phyloP scores from a whole-genome alignment of 2,113 vertebrate species.

The Telmatochromis sp. region DNA sequence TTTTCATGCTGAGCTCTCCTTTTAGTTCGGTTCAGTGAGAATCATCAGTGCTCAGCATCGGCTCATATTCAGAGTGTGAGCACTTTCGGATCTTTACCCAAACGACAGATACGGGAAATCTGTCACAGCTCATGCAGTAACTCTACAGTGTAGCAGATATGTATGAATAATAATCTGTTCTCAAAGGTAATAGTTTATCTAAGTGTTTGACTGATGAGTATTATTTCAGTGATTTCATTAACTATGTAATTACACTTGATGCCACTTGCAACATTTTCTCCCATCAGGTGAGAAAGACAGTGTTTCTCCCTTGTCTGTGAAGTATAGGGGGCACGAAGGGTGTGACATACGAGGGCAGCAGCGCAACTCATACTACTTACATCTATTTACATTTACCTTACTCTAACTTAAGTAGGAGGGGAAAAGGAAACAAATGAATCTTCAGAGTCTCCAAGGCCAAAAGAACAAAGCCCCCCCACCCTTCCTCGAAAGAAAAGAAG shows the following conservation, averaged over 20 bases:
- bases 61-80: not conserved
- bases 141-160: not conserved
- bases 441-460: not conserved
- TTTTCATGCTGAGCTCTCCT: constrained; percentile 1
- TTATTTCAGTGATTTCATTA: not conserved
- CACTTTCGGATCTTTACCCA: not conserved
- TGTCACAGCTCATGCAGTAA: not conserved
- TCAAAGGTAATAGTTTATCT: not conserved
- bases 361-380: not conserved
- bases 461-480: not conserved
- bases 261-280: not conserved
- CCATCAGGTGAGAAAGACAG: not conserved
- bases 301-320: not conserved
- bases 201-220: not conserved
- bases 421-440: not conserved
- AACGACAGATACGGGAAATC: not conserved
- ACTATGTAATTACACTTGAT: not conserved
- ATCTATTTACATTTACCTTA: not conserved
- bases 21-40: constrained; percentile 9
- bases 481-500: not conserved
- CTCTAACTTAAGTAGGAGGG: not conserved
- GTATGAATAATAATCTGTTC: not conserved
- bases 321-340: not conserved
- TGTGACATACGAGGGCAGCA: not conserved
- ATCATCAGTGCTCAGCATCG: not conserved